phyloP scores from a whole-genome alignment of 2,797 vertebrate species.

The Menidia menidia region DNA sequence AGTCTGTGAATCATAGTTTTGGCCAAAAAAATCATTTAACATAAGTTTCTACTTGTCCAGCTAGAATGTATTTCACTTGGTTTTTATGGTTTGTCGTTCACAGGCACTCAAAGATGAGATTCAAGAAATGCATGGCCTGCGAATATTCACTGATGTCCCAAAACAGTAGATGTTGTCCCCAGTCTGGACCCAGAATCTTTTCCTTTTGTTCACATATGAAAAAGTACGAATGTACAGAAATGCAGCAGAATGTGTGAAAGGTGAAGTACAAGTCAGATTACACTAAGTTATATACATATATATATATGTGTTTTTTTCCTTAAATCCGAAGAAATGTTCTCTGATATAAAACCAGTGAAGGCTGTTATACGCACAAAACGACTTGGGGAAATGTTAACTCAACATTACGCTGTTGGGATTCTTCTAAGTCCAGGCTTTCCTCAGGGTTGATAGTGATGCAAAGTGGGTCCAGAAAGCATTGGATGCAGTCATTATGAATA shows the following conservation, averaged over 20 bases:
- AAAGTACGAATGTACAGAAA: constrained; percentile 39
- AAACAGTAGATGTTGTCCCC: constrained; percentile 62
- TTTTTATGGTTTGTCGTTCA: constrained; percentile 35
- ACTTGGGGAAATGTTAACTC: constrained; percentile 18
- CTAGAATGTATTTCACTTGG: constrained; percentile 6
- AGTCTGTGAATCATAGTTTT: neutral
- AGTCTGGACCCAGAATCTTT: constrained; percentile 4
- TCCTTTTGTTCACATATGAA: constrained; percentile 3
- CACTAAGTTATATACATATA: neutral
- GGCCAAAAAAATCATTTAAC: neutral
- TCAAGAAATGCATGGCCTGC: constrained; percentile 85
- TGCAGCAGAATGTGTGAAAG: constrained; percentile 16
- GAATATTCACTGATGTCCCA: constrained; percentile 86
- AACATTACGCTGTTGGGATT: constrained; percentile 24
- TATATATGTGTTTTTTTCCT: neutral
- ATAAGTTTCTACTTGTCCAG: neutral
- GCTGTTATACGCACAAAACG: constrained; percentile 72
- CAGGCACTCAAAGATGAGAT: constrained; percentile 88
- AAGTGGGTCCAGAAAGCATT: constrained; percentile 3
- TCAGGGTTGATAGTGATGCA: constrained; percentile 36
- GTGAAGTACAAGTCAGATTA: constrained; percentile 30
- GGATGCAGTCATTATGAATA: neutral
- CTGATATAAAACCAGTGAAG: constrained; percentile 27
- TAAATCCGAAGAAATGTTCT: constrained; percentile 4
- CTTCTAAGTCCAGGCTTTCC: neutral